Conservation (phyloP, 2,113 vertebrate species). For the Prunella fulvescens region DNA sequence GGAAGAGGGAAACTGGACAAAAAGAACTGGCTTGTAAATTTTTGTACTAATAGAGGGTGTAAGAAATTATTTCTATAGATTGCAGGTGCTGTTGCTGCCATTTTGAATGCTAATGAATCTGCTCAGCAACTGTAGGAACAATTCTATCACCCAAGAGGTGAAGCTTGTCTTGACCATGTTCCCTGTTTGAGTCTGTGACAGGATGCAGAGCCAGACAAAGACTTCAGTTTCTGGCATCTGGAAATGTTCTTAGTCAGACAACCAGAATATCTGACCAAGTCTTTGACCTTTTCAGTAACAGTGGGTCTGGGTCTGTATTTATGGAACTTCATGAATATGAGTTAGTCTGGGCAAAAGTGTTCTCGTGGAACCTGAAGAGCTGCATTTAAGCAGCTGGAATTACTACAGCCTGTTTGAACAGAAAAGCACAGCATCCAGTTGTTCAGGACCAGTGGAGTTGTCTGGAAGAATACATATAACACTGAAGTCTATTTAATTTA, state of each 20-base stretch:
- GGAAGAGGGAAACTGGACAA: fast-evolving
- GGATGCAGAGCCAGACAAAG: not conserved
- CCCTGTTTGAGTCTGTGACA: not conserved
- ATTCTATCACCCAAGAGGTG: not conserved
- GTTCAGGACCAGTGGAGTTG: too few species aligned
- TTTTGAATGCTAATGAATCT: not conserved
- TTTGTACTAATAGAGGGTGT: not conserved
- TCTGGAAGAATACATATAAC: not conserved
- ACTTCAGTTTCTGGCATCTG: not conserved
- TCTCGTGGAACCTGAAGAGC: not conserved
- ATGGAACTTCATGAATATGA: not conserved
- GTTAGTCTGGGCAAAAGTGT: not conserved
- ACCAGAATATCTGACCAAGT: not conserved
- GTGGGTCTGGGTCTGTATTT: not conserved
- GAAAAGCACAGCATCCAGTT: not conserved
- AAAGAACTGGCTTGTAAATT: not conserved
- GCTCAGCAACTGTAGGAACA: not conserved
- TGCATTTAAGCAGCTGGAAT: not conserved
- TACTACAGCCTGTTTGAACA: not conserved
- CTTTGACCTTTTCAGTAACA: not conserved
- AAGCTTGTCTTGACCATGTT: not conserved
- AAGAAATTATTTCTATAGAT: not conserved
- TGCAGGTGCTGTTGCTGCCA: not conserved
- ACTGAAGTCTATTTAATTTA: not conserved
- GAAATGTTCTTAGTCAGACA: not conserved